These are phyloP conservation scores for Ophioderma brevispina DNA, from an alignment of 35 echinoderm and acorn worm species.

Conservation along the genomic window DNA sequence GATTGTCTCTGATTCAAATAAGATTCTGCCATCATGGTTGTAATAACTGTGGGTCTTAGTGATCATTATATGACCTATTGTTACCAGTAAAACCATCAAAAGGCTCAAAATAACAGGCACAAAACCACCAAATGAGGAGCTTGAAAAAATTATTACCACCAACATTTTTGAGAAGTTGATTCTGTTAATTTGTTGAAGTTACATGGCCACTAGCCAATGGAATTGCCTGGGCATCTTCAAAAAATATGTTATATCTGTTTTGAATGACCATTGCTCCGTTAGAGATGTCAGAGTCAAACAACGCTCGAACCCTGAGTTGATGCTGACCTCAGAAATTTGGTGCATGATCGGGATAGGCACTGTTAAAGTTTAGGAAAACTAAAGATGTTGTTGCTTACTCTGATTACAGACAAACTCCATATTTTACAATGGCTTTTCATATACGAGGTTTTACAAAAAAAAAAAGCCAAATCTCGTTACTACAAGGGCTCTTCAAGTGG, in stretches of 20 bases:
- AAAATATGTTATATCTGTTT: background rate
- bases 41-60: background rate
- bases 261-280: background rate
- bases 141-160: background rate
- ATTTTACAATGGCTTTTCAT: background rate
- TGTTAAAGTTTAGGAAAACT: background rate
- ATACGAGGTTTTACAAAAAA: background rate
- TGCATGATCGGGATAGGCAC: background rate
- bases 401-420: background rate
- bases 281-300: background rate
- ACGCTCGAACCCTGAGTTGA: too few species aligned
- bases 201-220: too few species aligned
- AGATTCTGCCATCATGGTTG: background rate
- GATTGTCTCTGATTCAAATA: background rate
- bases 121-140: background rate
- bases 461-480: background rate
- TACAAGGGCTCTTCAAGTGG: background rate
- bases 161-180: background rate
- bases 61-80: background rate
- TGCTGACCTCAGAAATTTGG: background rate
- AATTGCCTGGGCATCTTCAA: background rate
- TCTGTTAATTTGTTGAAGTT: background rate
- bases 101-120: background rate
- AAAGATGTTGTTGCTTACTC: background rate
- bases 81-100: background rate